phyloP scores from a whole-genome alignment of 2,113 vertebrate genomes.

The Recurvirostra avosetta region DNA sequence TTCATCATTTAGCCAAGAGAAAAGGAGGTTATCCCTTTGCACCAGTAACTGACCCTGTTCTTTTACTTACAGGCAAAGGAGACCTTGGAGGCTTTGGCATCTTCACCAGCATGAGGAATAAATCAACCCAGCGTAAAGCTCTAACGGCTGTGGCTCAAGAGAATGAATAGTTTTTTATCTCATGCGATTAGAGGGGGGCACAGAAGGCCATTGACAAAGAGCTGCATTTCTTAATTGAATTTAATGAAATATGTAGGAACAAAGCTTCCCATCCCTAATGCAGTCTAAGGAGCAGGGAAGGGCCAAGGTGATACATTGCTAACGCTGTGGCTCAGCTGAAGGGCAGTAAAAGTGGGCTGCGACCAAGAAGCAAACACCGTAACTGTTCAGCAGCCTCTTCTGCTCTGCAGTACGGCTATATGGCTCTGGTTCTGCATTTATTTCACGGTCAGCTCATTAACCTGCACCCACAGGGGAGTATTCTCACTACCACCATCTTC shows the following conservation, averaged over 20 bases:
- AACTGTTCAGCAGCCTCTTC: not conserved
- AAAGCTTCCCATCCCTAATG: conserved; percentile 3
- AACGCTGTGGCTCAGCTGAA: not conserved
- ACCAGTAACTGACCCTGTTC: conserved; percentile 34
- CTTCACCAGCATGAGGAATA: conserved; percentile 51
- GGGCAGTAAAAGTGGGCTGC: not conserved
- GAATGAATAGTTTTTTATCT: conserved; percentile 38
- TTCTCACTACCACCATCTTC: not conserved
- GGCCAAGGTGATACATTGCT: not conserved
- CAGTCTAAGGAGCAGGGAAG: not conserved
- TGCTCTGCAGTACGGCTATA: not conserved
- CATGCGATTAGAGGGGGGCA: not conserved
- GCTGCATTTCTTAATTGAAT: conserved; percentile 64
- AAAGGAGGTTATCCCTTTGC: conserved; percentile 44
- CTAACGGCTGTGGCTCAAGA: not conserved
- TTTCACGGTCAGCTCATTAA: not conserved
- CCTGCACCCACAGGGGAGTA: not conserved
- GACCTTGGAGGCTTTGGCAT: not conserved
- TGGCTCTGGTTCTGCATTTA: not conserved
- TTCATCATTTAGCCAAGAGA: conserved; percentile 27
- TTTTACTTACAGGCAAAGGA: conserved; percentile 39
- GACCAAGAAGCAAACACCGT: not conserved
- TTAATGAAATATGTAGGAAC: conserved; percentile 42
- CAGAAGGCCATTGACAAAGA: not conserved
- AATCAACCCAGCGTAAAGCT: conserved; percentile 52